These are phyloP conservation scores for Diarsia brunnea DNA, from an alignment of 2,888 invertebrate genomes.

Conservation along the genomic window DNA sequence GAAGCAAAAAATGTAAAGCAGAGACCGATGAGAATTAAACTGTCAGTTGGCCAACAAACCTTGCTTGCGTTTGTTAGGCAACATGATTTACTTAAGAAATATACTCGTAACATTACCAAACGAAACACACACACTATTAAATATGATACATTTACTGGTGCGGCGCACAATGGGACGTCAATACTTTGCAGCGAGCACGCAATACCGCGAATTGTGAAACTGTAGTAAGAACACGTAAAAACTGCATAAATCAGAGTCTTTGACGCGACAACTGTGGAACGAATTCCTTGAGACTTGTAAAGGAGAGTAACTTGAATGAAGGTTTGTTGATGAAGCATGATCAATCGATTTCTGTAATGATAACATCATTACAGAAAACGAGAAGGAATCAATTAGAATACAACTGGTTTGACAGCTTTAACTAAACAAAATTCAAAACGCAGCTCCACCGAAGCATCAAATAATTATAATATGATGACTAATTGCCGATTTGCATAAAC, in stretches of 20 bases:
- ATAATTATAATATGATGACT: not conserved
- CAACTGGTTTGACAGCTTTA: not conserved
- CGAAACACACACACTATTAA: conserved; percentile 60
- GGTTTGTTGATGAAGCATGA: not conserved
- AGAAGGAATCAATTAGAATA: not conserved
- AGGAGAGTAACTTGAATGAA: conserved; percentile 25
- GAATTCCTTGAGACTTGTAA: conserved; percentile 40
- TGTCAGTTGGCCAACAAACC: conserved; percentile 59
- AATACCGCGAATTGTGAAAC: conserved; percentile 65
- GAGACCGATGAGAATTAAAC: conserved; percentile 55
- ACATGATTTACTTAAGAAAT: conserved; percentile 66
- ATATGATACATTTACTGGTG: conserved; percentile 64
- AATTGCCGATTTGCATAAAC: conserved; percentile 5
- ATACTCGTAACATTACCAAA: conserved; percentile 64
- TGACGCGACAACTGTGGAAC: conserved; percentile 46
- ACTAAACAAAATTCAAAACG: not conserved
- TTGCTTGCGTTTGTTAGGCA: conserved; percentile 57
- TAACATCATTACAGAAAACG: not conserved
- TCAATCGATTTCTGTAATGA: no score
- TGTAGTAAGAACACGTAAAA: conserved; percentile 57
- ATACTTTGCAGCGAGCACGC: conserved; percentile 58
- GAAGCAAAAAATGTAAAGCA: conserved; percentile 57
- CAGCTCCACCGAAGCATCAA: not conserved
- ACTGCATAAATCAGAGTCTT: conserved; percentile 51
- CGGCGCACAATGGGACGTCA: conserved; percentile 68